Conservation (phyloP, 2,113 vertebrate species). For the Gnathonemus longibarbis region DNA sequence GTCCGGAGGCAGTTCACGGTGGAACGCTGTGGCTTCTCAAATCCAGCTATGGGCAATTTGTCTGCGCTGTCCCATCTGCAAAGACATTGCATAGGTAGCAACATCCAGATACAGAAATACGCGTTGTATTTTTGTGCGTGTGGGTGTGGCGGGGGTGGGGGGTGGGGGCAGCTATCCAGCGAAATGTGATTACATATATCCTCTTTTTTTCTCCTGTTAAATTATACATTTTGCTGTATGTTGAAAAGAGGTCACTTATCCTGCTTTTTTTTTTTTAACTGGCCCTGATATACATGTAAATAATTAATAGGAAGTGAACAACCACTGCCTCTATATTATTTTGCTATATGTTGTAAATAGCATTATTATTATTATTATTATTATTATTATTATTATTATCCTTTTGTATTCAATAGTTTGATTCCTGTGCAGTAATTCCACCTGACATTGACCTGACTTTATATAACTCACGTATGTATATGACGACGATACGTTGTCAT, state of each 20-base stretch:
- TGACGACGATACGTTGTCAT: not conserved
- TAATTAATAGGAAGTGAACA: constrained; percentile 76
- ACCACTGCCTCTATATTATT: constrained; percentile 97
- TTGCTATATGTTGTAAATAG: constrained; percentile 99
- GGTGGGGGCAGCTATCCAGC: not conserved
- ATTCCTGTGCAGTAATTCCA: constrained; percentile 74
- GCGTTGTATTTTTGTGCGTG: not conserved
- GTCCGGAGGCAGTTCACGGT: constrained; percentile 52
- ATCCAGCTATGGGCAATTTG: not conserved
- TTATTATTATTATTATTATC: constrained; percentile 80
- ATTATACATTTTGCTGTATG: constrained; percentile 25
- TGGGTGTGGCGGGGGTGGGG: not conserved
- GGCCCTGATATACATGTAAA: constrained; percentile 71
- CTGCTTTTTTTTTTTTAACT: constrained; percentile 31
- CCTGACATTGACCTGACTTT: constrained; percentile 70
- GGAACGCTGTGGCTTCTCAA: not conserved
- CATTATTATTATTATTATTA: constrained; percentile 85
- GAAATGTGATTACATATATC: not conserved
- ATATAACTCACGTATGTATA: constrained; percentile 31
- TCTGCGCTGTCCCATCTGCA: not conserved
- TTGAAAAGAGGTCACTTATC: constrained; percentile 49
- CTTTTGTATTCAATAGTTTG: constrained; percentile 87
- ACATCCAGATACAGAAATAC: not conserved
- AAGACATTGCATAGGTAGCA: not conserved
- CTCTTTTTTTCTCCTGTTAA: constrained; percentile 8